Conservation (phyloP, 2,888 invertebrate species). For the Eristalis arbustorum region DNA sequence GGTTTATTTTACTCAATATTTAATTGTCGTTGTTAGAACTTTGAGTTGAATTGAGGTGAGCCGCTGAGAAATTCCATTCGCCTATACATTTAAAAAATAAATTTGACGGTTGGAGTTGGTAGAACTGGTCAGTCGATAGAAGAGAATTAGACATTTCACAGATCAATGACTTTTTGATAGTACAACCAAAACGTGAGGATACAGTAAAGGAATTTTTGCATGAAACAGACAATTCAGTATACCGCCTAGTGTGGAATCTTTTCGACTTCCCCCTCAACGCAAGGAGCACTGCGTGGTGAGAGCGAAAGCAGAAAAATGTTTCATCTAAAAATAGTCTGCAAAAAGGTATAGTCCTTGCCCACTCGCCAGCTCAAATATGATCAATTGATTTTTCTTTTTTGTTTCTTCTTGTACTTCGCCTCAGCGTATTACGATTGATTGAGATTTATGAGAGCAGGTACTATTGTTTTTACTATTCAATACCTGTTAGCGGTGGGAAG, state of each 20-base stretch:
- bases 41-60: neutral
- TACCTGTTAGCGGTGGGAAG: neutral
- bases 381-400: constrained; percentile 39
- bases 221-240: too few species aligned
- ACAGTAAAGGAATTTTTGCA: too few species aligned
- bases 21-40: too few species aligned
- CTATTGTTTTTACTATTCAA: constrained; percentile 5
- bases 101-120: too few species aligned
- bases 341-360: constrained; percentile 24
- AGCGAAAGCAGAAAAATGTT: constrained; percentile 17
- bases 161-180: too few species aligned
- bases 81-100: too few species aligned
- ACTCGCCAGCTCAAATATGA: constrained; percentile 31
- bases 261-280: neutral
- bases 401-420: neutral
- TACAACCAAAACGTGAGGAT: too few species aligned
- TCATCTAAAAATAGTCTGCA: constrained; percentile 14
- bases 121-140: too few species aligned
- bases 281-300: neutral
- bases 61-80: neutral
- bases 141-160: too few species aligned
- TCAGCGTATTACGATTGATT: constrained; percentile 38
- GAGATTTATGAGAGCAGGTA: constrained; percentile 33
- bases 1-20: neutral
- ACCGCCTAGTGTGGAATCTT: neutral